These are phyloP conservation scores for Chondrilla cf. caribensis DNA, from an alignment of 37 sponge, comb jelly and placozoan species.

Conservation along the genomic window DNA sequence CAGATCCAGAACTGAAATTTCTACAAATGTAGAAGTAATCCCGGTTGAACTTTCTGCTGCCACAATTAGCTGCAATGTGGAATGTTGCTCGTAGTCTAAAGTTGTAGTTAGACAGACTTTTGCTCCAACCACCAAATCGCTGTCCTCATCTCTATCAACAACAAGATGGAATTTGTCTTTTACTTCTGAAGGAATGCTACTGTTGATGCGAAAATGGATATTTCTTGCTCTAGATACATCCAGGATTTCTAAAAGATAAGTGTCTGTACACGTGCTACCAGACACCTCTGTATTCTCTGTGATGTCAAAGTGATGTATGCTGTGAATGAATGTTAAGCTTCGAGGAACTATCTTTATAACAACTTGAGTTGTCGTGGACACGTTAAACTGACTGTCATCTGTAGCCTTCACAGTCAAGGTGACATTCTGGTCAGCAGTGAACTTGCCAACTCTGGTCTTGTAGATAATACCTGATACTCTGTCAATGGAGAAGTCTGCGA, in stretches of 20 bases:
- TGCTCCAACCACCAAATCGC: neutral
- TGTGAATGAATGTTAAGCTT: conserved; percentile 3
- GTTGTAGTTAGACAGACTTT: neutral
- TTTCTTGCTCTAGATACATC: conserved; percentile 8
- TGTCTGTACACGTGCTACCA: neutral
- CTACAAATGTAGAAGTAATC: neutral
- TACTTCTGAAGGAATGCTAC: neutral
- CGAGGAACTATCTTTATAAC: neutral
- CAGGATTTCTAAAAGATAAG: conserved; percentile 1
- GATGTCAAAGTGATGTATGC: conserved; percentile 19
- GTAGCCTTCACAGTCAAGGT: conserved; percentile 3
- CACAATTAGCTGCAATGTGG: neutral
- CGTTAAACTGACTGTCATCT: neutral
- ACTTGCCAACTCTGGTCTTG: neutral
- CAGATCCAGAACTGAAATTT: conserved; percentile 18
- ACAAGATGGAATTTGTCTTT: neutral
- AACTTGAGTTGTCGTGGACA: neutral
- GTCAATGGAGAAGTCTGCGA: neutral
- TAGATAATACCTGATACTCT: neutral
- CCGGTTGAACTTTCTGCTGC: neutral
- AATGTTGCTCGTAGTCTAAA: neutral
- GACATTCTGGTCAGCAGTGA: conserved; percentile 19
- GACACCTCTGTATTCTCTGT: conserved; percentile 18
- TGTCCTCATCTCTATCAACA: neutral
- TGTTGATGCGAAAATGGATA: neutral